Conservation (phyloP, 2,113 vertebrate species). For the Actinemys pallida region DNA sequence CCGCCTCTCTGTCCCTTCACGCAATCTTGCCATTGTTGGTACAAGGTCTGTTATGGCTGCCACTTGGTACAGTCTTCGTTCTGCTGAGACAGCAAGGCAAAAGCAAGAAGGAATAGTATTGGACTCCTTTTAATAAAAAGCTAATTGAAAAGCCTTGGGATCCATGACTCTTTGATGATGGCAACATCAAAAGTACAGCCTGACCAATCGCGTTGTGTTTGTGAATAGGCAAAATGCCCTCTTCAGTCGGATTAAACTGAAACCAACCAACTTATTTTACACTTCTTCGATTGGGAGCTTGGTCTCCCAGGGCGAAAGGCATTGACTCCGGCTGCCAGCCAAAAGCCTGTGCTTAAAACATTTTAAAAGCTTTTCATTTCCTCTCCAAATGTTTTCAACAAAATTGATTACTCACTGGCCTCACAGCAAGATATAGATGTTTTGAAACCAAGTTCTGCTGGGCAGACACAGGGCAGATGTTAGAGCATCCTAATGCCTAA, state of each 20-base stretch:
- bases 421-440: neutral
- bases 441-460: neutral
- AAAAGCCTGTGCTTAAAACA: neutral
- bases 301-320: neutral
- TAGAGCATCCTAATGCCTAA: neutral
- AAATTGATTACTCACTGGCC: neutral
- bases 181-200: neutral
- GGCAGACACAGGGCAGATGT: neutral
- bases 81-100: neutral
- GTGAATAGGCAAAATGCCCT: neutral
- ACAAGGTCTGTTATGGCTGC: neutral
- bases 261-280: neutral
- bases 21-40: neutral
- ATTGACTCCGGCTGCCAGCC: neutral
- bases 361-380: neutral
- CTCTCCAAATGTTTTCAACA: neutral
- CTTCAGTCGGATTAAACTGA: neutral
- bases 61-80: neutral
- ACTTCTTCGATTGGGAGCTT: neutral
- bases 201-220: rapidly evolving
- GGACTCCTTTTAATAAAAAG: neutral
- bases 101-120: neutral
- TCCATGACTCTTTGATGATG: neutral
- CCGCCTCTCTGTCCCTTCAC: neutral
- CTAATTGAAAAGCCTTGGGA: neutral